Evolutionary conservation across 2,888 invertebrate species (phyloP).

Genomic region (Criorhina ranunculi): DNA sequence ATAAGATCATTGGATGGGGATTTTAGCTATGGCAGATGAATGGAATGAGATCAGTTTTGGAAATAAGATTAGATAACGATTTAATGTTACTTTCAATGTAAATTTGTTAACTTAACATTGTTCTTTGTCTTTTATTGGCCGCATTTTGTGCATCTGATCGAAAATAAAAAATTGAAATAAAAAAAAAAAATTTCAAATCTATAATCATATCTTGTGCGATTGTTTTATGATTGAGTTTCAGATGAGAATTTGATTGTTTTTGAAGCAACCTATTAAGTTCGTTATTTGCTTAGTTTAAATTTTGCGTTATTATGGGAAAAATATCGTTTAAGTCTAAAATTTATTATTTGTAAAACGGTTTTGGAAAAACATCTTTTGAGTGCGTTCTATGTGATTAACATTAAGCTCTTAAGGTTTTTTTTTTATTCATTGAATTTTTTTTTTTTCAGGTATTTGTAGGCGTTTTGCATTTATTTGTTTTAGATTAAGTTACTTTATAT

Average conservation of each 20-base stretch:
- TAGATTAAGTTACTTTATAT: not conserved
- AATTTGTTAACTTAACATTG: no score
- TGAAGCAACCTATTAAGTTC: slow-evolving; percentile 51
- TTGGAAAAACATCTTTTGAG: not conserved
- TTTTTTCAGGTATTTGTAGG: slow-evolving; percentile 51
- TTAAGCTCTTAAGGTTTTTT: slow-evolving; percentile 19
- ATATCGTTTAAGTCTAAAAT: not conserved
- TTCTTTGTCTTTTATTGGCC: no score
- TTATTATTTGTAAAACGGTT: not conserved
- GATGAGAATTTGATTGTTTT: slow-evolving; percentile 46
- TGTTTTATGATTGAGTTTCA: slow-evolving; percentile 4
- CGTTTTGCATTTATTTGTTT: slow-evolving; percentile 1
- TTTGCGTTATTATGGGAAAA: slow-evolving; percentile 5
- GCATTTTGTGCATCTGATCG: no score
- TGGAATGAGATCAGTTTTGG: no score
- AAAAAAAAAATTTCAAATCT: not conserved
- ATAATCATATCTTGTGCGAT: not conserved
- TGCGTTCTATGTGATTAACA: slow-evolving; percentile 13
- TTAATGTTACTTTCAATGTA: no score
- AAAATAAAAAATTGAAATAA: no score
- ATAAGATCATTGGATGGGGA: no score
- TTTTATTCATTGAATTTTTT: not conserved
- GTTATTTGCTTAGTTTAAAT: slow-evolving; percentile 23
- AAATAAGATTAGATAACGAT: no score
- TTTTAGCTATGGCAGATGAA: no score